Evolutionary conservation across 2,113 vertebrate species (phyloP), one percentile per base, ranked within the genome.

Genomic region (Ursus arctos): DNA sequence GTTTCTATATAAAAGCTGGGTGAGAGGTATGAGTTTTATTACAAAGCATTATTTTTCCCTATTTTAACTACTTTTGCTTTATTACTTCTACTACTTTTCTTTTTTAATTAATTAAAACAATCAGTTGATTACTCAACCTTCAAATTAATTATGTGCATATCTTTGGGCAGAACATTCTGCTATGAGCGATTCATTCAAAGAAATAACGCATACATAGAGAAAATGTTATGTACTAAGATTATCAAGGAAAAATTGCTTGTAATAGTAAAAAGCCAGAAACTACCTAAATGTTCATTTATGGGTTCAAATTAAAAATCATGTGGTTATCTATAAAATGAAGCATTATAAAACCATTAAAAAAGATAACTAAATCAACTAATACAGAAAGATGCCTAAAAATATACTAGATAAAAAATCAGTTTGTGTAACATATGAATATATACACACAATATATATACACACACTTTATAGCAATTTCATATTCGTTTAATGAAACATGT

Each of bases 91-190:
- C 13, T 80, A 31, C 8, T 24, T 43, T 84, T 82, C 24, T 53
- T 28, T 96, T 86, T 81, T 76, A 65, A 85, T 69, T 74, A 55
- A 2, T 13, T 81, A 61, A 93, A 96, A 71, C 19, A 74, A 82
- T 91, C 55, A 65, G 22, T 61, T 94, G 11, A 47, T 81, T 77
- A 94, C 5, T 76, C 63, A 97, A 79, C 16, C 13, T 72, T 91
- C 13, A 71, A 93, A 55, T 85, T 72, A 91, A 94, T 14, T 40
- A 81, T 8, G 6, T 71, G 0, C 11, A 31, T 81, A 21, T 16
- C 74, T 59, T 89, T 91, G 57, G 31, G 24, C 7, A 53, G 21
- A 84, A 24, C 0, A 63, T 90, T 86, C 22, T 19, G 33, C 36
- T 79, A 63, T 5, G 49, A 84, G 0, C n/a, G 79, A 59, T 96